A percentile compares a stretch with the other conserved stretches of the same genome.
Evolutionary conservation across 2,113 vertebrate genomes (phyloP).

Genomic region (Phycodurus eques): DNA sequence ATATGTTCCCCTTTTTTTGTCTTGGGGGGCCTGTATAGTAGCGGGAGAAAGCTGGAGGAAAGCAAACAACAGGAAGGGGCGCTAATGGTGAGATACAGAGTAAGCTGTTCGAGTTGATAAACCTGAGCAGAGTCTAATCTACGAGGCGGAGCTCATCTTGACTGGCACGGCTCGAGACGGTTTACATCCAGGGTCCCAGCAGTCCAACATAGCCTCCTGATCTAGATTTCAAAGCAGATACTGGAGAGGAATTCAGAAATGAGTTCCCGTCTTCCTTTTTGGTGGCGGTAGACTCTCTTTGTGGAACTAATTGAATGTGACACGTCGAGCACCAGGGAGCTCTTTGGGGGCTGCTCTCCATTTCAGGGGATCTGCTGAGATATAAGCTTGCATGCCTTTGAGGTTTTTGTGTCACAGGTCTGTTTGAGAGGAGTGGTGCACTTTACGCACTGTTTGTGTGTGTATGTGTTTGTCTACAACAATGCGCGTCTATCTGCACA

Average conservation of each 20-base stretch:
- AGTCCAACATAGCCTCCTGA: slow-evolving; percentile 61
- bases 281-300: slow-evolving; percentile 68
- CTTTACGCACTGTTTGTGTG: slow-evolving; percentile 16
- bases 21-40: slow-evolving; percentile 45
- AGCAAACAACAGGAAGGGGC: slow-evolving; percentile 29
- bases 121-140: slow-evolving; percentile 58
- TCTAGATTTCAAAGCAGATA: slow-evolving; percentile 73
- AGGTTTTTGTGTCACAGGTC: slow-evolving; percentile 60
- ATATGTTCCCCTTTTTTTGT: slow-evolving; percentile 53
- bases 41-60: slow-evolving; percentile 15
- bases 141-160: slow-evolving; percentile 40
- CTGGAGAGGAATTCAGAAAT: slow-evolving; percentile 72
- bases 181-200: slow-evolving; percentile 37
- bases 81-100: slow-evolving; percentile 42
- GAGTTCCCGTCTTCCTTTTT: slow-evolving; percentile 71
- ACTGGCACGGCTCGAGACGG: slow-evolving; percentile 30
- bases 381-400: slow-evolving; percentile 47
- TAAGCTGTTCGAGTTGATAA: slow-evolving; percentile 49
- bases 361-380: slow-evolving; percentile 54
- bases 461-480: slow-evolving; percentile 13
- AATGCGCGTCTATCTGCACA: slow-evolving; percentile 37
- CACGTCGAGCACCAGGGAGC: slow-evolving; percentile 61
- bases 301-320: slow-evolving; percentile 78
- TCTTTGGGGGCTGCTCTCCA: slow-evolving; percentile 61
- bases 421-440: slow-evolving; percentile 54